Evolutionary conservation across 2,888 invertebrate genomes (phyloP).

Genomic region (Torymus auratus): DNA sequence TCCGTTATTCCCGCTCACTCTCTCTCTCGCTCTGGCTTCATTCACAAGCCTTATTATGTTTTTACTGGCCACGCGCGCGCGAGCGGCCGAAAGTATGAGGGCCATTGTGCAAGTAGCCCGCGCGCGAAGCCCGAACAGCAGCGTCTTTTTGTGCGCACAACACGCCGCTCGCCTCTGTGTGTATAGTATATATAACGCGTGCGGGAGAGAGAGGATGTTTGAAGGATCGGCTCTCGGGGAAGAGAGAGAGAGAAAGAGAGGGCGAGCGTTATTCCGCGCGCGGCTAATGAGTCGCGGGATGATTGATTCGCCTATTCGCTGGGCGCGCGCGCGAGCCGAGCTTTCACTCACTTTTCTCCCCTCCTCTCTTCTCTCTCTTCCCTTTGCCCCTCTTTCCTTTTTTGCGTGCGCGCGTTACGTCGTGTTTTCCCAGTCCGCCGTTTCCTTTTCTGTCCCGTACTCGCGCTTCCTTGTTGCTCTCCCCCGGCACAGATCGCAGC

Average conservation of each 20-base stretch:
- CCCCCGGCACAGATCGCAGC: neutral
- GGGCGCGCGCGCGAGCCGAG: slow-evolving; percentile 44
- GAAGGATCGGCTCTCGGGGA: slow-evolving; percentile 39
- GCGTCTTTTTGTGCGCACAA: slow-evolving; percentile 2
- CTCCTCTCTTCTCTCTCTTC: slow-evolving; percentile 52
- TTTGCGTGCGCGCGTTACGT: slow-evolving; percentile 28
- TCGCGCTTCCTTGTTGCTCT: slow-evolving; percentile 53
- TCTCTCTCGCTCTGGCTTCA: neutral
- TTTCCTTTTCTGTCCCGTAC: slow-evolving; percentile 39
- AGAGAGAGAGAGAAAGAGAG: slow-evolving; percentile 51
- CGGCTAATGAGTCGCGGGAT: slow-evolving; percentile 76
- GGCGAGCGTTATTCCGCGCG: slow-evolving; percentile 55
- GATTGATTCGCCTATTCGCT: slow-evolving; percentile 73
- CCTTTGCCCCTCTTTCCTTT: slow-evolving; percentile 23
- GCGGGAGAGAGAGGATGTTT: slow-evolving; percentile 18
- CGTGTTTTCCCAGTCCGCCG: slow-evolving; percentile 19
- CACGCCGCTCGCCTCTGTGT: neutral
- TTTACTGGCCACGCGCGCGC: slow-evolving; percentile 16
- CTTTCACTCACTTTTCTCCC: slow-evolving; percentile 66
- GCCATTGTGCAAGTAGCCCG: slow-evolving; percentile 36
- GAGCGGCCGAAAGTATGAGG: slow-evolving; percentile 22
- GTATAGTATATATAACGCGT: neutral
- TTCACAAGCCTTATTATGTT: slow-evolving; percentile 44
- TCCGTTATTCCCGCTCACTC: neutral
- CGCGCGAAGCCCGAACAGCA: neutral